Evolutionary conservation across 2,888 invertebrate species (phyloP), one percentile per base, ranked within the genome.

Genomic region (Lycophotia porphyrea): DNA sequence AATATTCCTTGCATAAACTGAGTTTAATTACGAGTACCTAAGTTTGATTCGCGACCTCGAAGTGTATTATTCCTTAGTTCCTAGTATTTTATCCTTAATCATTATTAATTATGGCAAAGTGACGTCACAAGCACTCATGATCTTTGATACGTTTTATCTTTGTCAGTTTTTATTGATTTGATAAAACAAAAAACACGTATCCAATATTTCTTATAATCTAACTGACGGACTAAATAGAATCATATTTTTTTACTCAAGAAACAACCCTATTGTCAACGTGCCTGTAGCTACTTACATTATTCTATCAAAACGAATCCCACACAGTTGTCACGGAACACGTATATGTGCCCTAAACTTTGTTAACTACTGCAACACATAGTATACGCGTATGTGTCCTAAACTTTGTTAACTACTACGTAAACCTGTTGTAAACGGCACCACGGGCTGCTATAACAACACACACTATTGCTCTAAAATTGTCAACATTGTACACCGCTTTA

Each of bases 321-420:
- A 42, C 55, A 70, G n/a, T 81, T 61, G 42, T 72, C 47, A 49
- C 52, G 36, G 42, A 52, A 71, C 71, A 76, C 44, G n/a, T n/a
- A n/a, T n/a, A n/a, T n/a, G 31, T 66, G 42, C 52, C 9, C 69
- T 49, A 58, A 69, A 77, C 69, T 69, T 75, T 42, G 47, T 49
- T 60, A 71, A 72, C 73, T 67, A 42, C 66, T 67, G 61, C 39
- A 55, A 31, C 27, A 55, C 55, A 55, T 27, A 27, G 44, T 24
- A 36, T 36, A 61, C 36, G 36, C 36, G 39, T 64, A 31, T 47
- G 13, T 63, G 52, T 69, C 18, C 68, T 55, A 76, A 71, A 81
- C 65, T 69, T 77, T 47, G 55, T 52, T 74, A 71, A 82, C 78
- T 73, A 63, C 70, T 67, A 39, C 34, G 55, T 74, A 78, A 81